Evolutionary conservation across 2,113 vertebrate genomes (phyloP), one percentile per base, ranked within the genome.

Genomic region (Clarias gariepinus): DNA sequence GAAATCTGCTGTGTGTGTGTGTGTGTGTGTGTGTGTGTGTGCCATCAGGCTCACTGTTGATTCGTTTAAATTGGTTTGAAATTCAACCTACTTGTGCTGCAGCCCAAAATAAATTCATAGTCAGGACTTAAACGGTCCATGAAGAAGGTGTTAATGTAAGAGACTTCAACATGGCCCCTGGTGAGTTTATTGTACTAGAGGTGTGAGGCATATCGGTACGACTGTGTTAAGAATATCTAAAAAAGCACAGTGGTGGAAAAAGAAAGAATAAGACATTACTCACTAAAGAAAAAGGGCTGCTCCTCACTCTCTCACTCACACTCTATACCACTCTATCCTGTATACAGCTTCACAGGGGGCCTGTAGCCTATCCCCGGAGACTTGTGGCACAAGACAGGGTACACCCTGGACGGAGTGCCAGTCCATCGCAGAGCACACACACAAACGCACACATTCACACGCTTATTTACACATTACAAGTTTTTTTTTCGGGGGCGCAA

Each of bases 51-150:
- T 73, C 80, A 68, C 57, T 88, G 85, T 79, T 89, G 87, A 88
- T 88, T 86, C 82, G 79, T 86, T 78, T 89, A 77, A 91, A 89
- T 83, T 89, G 85, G 78, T 87, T 90, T 86, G 30, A 90, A 90
- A 88, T 88, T 76, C 87, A 87, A 89, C 68, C 80, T 85, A 87
- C 81, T 86, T 84, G 71, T 83, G 58, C 61, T 68, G 61, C 36
- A 80, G 8, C 64, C 53, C 52, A 80, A 79, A 89, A 85, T 84
- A 53, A 18, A 84, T 87, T 85, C 66, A 28, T 77, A 68, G 61
- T 57, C 71, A 33, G 23, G 41, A 36, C 30, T 15, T 12, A 86
- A 86, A 78, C 74, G 80, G 74, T 83, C 21, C n/a, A 33, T 19
- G 19, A 25, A 73, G 71, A 79, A 77, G 58, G 57, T 30, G 55